Base-by-base conservation (phyloP, 1,140 invertebrate species). In the Achroia grisella region DNA sequence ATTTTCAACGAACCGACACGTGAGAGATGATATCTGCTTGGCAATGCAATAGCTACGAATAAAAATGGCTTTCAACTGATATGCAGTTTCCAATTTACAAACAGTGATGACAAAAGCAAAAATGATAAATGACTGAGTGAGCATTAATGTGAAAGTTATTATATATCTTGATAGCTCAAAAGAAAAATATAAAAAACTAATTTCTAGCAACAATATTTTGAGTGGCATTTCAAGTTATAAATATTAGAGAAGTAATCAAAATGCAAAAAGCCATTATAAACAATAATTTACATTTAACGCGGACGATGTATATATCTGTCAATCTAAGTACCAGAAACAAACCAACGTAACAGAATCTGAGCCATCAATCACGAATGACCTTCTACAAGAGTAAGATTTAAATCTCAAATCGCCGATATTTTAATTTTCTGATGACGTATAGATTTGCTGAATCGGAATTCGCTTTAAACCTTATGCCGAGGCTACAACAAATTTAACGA, bases 1-100 rank as follows among this genome's bases (percentile, higher is more conserved):
- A 49, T 48, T 48, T 44, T 35, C 35, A 45, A 36, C 37, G 36
- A 32, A 43, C 44, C 43, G 44, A 23, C 29, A 33, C 29, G 29
- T 29, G 44, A 15, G 31, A 35, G 35, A 48, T 41, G 37, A 40
- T 48, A 45, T 48, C 37, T 27, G 9, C 10, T 40, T 39, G 45
- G 15, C 23, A 29, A 48, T 17, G 45, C 31, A 40, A 48, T 40
- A 29, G 30, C 35, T 39, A 15, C 11, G 31, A 43, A 39, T 39
- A 31, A 29, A 35, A 46, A 33, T 46, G 23, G 35, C 17, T 32
- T 32, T 31, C 13, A 39, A 17, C 9, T 39, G 9, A 37, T n/a
- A 46, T 39, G 9, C 29, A 4, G 29, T 39, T 39, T 46, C 8
- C 29, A 29, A 32, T 45, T 36, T 41, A 31, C 29, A 28, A 37